Conservation (phyloP, 2,113 vertebrate genomes). For the Corythoichthys haematopterus region DNA sequence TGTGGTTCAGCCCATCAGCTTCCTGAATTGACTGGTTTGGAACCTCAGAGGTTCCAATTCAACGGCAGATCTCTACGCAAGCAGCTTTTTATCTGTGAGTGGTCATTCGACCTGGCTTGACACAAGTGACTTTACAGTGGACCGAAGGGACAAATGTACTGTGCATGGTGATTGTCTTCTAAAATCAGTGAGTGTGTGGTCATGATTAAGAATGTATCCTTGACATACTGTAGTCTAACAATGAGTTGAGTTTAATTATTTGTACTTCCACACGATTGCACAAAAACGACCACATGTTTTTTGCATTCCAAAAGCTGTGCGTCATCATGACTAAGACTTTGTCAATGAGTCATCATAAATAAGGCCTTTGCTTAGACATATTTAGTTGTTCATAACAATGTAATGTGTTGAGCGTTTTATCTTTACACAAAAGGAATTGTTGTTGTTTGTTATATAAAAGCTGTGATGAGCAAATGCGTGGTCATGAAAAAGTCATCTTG, state of each 20-base stretch:
- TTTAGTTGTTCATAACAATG: not conserved
- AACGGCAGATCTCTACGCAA: not conserved
- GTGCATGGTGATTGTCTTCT: not conserved
- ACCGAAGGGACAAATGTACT: not conserved
- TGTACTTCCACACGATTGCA: not conserved
- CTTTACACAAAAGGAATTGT: not conserved
- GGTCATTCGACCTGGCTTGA: not conserved
- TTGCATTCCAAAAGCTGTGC: not conserved
- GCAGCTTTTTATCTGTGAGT: not conserved
- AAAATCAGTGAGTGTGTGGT: not conserved
- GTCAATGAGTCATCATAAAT: not conserved
- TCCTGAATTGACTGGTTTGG: not conserved
- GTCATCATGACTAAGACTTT: not conserved
- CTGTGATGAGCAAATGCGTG: not conserved
- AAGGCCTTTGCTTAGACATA: no score
- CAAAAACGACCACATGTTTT: not conserved
- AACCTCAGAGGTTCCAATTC: not conserved
- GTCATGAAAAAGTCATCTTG: no score
- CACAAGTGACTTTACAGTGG: not conserved
- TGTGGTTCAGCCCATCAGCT: not conserved
- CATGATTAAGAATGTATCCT: not conserved
- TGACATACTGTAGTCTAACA: not conserved
- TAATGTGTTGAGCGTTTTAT: not conserved
- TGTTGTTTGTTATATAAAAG: not conserved
- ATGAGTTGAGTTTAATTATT: not conserved